A percentile compares a stretch with the other conserved stretches of the same genome.
phyloP scores from a whole-genome alignment of 2,797 vertebrate genomes.

The Sparidentex hasta region DNA sequence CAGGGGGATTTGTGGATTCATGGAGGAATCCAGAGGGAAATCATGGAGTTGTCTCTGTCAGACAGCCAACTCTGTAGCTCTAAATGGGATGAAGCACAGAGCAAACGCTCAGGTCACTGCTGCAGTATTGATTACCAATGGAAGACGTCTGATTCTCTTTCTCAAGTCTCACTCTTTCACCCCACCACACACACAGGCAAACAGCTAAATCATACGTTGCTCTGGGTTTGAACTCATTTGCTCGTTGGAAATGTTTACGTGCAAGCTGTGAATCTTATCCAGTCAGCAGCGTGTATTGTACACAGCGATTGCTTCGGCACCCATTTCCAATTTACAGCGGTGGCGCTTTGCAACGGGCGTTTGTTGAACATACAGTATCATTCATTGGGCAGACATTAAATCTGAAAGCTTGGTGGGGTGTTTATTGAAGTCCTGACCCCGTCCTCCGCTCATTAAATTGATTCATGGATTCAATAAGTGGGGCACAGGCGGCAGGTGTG shows the following conservation, averaged over 20 bases:
- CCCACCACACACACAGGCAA: slow-evolving; percentile 35
- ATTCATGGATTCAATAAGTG: slow-evolving; percentile 89
- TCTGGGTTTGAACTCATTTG: slow-evolving; percentile 46
- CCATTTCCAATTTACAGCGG: slow-evolving; percentile 44
- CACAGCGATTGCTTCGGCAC: slow-evolving; percentile 21
- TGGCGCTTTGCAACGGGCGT: slow-evolving; percentile 46
- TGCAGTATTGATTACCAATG: slow-evolving; percentile 87
- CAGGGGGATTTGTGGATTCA: slow-evolving; percentile 39
- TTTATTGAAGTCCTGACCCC: slow-evolving; percentile 88
- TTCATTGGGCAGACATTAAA: slow-evolving; percentile 72
- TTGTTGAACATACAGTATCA: slow-evolving; percentile 70
- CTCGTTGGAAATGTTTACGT: slow-evolving; percentile 46
- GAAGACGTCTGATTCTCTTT: slow-evolving; percentile 78
- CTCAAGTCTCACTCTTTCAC: slow-evolving; percentile 69
- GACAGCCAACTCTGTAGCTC: slow-evolving; percentile 69
- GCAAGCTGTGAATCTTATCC: slow-evolving; percentile 30
- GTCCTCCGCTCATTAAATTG: slow-evolving; percentile 88
- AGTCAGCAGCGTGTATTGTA: slow-evolving; percentile 16
- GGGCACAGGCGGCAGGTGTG: slow-evolving; percentile 82
- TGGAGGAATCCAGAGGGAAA: slow-evolving; percentile 71
- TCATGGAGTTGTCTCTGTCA: slow-evolving; percentile 78
- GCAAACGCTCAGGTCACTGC: slow-evolving; percentile 82
- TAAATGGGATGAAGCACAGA: slow-evolving; percentile 82
- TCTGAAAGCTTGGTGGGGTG: slow-evolving; percentile 77
- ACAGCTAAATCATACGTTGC: slow-evolving; percentile 35